Evolutionary conservation across 2,888 invertebrate genomes (phyloP), one percentile per base, ranked within the genome.

Genomic region (Drosophila ezoana): DNA sequence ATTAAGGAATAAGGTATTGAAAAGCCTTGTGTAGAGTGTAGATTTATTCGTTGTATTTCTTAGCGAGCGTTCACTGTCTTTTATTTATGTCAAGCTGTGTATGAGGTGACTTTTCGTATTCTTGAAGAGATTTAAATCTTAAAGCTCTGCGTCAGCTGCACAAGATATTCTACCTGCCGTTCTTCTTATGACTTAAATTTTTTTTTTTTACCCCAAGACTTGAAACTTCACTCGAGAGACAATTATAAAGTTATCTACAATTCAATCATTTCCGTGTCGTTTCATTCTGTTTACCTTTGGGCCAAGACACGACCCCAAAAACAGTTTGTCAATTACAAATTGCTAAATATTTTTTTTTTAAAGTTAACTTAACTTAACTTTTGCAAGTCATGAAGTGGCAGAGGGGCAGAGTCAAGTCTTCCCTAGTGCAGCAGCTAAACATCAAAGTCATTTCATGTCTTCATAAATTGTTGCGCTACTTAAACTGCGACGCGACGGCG

Each of bases 371-470:
- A 57, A 60, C 41, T 48, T 51, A 47, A 37, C 61, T 68, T 73
- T 73, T 69, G 77, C 77, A 68, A 86, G 81, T 81, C 81, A 81
- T 82, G 68, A 67, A 57, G 57, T 72, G 72, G 20, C 64, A 41
- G 16, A 16, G 51, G 8, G 16, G 9, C 23, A 10, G 23, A 2
- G 18, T 37, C 14, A 48, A 44, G 40, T 38, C 37, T 45, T 28
- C 47, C 38, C 20, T 47, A 63, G 53, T 73, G 83, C 73, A 72
- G 70, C 72, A 76, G 72, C 76, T 76, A 87, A 83, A 87, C 87
- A 87, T 87, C 87, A 83, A 83, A 83, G 82, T 83, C 78, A 83
- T 81, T 83, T 84, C 84, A 81, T 78, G 82, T 87, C 82, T 83
- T 83, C 87, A 83, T 83, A 83, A 87, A 81, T 83, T 83, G 76